Base-by-base conservation (phyloP, 2,113 vertebrate species). In the Phaethon lepturus region DNA sequence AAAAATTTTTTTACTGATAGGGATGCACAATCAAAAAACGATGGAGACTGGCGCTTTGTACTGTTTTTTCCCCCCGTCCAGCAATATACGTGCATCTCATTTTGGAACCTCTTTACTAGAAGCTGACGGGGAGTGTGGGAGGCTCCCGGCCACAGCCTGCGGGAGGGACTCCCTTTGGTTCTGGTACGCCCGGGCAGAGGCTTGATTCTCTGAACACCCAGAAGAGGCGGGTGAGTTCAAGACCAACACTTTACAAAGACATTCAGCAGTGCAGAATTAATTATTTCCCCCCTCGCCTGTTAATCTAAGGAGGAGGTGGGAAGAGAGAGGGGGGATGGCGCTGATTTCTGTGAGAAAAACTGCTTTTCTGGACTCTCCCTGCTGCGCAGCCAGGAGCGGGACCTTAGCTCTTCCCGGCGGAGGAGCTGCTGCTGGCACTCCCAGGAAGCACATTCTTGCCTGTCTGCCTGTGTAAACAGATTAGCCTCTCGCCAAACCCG, bases 371-470 rank as follows among this genome's bases (percentile, higher is more conserved):
- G n/a, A 3, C 13, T 23, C 7, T 63, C 29, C n/a, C 35, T 9
- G 2, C 47, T 2, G 45, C 2, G 20, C 7, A 11, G 42, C 78
- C 58, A 13, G 16, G 64, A 80, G 63, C 3, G 3, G 64, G 25
- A 85, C 18, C 58, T 10, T 13, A 26, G 45, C 28, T 50, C 44
- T 52, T 4, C 63, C 42, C 4, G 0, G 50, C 0, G 6, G 26
- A 2, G n/a, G 68, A 55, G 75, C 35, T 25, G 52, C 72, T 84
- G 10, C 11, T 13, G 35, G 66, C 64, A 42, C 69, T 80, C 89
- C 76, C 84, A 87, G 89, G 93, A 93, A 91, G 77, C 56, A 35
- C 86, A 89, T 94, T 93, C 93, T 31, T 77, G 55, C 62, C 84
- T 1, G 2, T 55, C 73, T 60, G 81, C 76, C 90, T 84, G 68